Evolutionary conservation across 2,888 invertebrate genomes (phyloP).

Genomic region (Eumacrocentrus americanus): DNA sequence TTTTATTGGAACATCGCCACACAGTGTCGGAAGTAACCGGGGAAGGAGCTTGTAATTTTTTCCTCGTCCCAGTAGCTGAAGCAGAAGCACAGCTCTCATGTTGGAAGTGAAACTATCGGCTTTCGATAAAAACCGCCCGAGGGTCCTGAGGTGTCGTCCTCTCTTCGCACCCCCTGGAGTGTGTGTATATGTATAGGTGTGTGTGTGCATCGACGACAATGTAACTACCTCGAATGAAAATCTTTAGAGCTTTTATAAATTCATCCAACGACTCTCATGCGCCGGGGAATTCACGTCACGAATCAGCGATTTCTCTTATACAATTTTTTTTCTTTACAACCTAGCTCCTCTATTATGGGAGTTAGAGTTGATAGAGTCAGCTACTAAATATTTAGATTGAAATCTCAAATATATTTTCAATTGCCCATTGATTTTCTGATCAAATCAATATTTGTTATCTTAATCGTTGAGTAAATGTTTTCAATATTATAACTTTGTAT

Average conservation of each 20-base stretch:
- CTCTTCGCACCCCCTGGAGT: neutral
- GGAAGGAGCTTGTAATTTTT: constrained; percentile 31
- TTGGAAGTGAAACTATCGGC: constrained; percentile 33
- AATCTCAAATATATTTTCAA: neutral
- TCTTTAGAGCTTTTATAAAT: constrained; percentile 15
- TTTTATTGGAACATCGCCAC: constrained; percentile 30
- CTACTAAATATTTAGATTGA: constrained; percentile 18
- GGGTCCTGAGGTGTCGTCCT: neutral
- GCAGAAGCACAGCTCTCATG: constrained; percentile 22
- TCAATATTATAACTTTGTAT: neutral
- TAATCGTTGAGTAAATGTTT: neutral
- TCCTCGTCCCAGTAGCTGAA: constrained; percentile 11
- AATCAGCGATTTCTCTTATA: neutral
- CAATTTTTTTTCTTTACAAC: neutral
- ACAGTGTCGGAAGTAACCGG: constrained; percentile 24
- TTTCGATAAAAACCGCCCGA: constrained; percentile 29
- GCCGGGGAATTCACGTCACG: constrained; percentile 17
- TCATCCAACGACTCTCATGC: constrained; percentile 3
- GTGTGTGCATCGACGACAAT: too few relatives aligned
- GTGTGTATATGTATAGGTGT: too few relatives aligned
- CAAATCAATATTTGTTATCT: constrained; percentile 11
- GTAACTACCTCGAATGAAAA: constrained; percentile 4
- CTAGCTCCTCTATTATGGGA: too few relatives aligned
- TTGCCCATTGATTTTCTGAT: constrained; percentile 1
- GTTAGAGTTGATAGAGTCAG: neutral